phyloP scores from a whole-genome alignment of 2,797 vertebrate species.

The Salmo trutta region DNA sequence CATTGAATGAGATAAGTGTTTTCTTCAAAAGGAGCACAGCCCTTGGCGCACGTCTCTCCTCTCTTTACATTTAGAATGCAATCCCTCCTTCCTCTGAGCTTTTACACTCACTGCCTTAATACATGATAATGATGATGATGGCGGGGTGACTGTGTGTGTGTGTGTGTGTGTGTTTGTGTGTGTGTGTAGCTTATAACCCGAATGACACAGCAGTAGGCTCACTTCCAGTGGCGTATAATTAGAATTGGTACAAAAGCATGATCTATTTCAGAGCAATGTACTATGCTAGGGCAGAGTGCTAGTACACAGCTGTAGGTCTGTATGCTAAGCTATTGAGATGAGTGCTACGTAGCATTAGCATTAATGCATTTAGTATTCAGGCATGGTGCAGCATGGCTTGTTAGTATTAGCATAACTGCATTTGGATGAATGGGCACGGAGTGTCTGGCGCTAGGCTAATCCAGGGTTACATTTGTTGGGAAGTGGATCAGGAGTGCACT shows the following conservation, averaged over 20 bases:
- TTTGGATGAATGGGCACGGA: slow-evolving; percentile 32
- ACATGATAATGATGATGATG: slow-evolving; percentile 71
- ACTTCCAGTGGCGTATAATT: not conserved
- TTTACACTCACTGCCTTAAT: slow-evolving; percentile 61
- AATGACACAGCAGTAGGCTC: slow-evolving; percentile 24
- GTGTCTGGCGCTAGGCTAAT: slow-evolving; percentile 35
- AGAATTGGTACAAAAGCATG: not conserved
- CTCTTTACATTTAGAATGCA: slow-evolving; percentile 75
- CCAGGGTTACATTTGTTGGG: slow-evolving; percentile 42
- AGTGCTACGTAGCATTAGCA: slow-evolving; percentile 34
- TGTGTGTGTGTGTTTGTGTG: not conserved
- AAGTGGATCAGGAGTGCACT: slow-evolving; percentile 21
- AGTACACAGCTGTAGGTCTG: slow-evolving; percentile 15
- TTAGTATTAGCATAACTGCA: slow-evolving; percentile 25
- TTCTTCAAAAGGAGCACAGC: slow-evolving; percentile 67
- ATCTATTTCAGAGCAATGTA: not conserved
- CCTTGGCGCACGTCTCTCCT: slow-evolving; percentile 60
- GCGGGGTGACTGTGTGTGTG: slow-evolving; percentile 22
- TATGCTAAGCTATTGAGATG: slow-evolving; percentile 8
- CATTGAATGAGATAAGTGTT: slow-evolving; percentile 67
- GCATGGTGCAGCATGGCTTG: not conserved
- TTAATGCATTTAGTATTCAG: slow-evolving; percentile 16
- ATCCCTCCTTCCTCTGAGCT: slow-evolving; percentile 69
- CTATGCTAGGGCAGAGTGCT: not conserved
- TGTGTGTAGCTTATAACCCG: slow-evolving; percentile 41